These are phyloP conservation scores for Heliconius eleuchia DNA, from an alignment of 1,140 invertebrate species.

Conservation along the genomic window DNA sequence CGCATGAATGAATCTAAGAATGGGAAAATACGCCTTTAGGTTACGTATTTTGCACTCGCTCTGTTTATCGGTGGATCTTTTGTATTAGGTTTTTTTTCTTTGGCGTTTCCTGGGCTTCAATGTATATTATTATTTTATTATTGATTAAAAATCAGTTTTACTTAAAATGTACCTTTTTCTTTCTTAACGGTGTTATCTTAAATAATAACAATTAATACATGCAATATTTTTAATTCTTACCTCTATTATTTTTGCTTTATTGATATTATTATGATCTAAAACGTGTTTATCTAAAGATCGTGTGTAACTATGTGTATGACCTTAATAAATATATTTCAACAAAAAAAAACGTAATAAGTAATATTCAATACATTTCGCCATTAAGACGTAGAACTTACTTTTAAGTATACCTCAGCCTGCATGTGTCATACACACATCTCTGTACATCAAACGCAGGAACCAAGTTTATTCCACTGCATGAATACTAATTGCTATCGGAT, in stretches of 20 bases:
- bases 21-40: slow-evolving; percentile 3
- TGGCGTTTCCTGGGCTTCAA: neutral
- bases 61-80: neutral
- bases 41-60: slow-evolving; percentile 2
- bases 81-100: neutral
- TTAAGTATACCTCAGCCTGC: neutral
- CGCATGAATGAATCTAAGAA: slow-evolving; percentile 25
- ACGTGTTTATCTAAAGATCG: no score
- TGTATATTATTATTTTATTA: neutral
- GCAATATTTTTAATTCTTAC: no score
- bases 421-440: neutral
- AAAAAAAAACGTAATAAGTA: no score
- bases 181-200: no score
- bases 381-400: neutral
- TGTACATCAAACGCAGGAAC: slow-evolving; percentile 15
- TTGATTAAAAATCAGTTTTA: no score
- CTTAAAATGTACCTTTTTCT: no score
- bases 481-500: slow-evolving; percentile 33
- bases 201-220: no score
- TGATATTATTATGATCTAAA: no score
- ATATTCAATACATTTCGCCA: neutral
- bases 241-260: no score
- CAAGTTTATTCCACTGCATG: slow-evolving; percentile 19
- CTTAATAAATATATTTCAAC: no score
- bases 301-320: no score